Conservation (phyloP, 2,888 invertebrate genomes). For the Tyria jacobaeae region DNA sequence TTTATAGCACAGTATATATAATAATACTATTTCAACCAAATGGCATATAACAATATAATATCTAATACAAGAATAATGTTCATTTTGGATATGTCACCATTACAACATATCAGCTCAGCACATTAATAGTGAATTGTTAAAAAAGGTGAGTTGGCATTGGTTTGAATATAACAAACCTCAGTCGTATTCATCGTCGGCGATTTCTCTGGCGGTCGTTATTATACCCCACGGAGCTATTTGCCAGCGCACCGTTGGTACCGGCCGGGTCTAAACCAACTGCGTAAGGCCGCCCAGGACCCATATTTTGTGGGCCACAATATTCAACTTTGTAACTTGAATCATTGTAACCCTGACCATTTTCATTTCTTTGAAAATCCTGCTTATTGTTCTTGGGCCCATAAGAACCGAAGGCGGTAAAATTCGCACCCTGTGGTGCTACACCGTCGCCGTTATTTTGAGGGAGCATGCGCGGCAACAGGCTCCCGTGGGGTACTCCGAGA, state of each 20-base stretch:
- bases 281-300: slow-evolving; percentile 74
- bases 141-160: slow-evolving; percentile 79
- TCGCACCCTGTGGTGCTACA: slow-evolving; percentile 72
- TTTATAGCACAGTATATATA: slow-evolving; percentile 37
- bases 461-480: slow-evolving; percentile 80
- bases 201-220: slow-evolving; percentile 84
- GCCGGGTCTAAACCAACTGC: slow-evolving; percentile 62
- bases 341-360: slow-evolving; percentile 58
- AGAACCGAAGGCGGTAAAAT: slow-evolving; percentile 82
- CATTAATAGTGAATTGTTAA: slow-evolving; percentile 57
- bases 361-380: slow-evolving; percentile 51
- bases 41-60: slow-evolving; percentile 31
- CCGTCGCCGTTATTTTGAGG: slow-evolving; percentile 68
- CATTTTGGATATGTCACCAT: slow-evolving; percentile 25
- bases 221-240: slow-evolving; percentile 83
- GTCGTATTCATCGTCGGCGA: slow-evolving; percentile 80
- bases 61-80: slow-evolving; percentile 24
- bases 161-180: slow-evolving; percentile 85
- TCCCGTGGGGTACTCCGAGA: slow-evolving; percentile 78
- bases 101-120: slow-evolving; percentile 24
- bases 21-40: slow-evolving; percentile 45
- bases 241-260: slow-evolving; percentile 69
- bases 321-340: slow-evolving; percentile 58
- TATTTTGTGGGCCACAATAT: slow-evolving; percentile 69
- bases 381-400: slow-evolving; percentile 73